Evolutionary conservation across 2,888 invertebrate genomes (phyloP).

Genomic region (Orchestes rusci): DNA sequence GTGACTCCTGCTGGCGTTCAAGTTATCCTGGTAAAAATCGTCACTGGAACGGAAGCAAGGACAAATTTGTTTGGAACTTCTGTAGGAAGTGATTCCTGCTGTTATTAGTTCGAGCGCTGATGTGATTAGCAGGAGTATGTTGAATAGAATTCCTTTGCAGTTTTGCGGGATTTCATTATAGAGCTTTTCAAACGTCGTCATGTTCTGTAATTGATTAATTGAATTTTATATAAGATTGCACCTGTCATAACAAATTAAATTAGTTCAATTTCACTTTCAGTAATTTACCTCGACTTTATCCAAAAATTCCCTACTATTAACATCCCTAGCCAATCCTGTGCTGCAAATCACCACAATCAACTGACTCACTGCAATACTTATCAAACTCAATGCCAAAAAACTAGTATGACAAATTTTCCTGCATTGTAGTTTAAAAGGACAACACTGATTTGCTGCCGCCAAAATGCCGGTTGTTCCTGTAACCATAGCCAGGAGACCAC

Average conservation of each 20-base stretch:
- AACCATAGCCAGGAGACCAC: conserved; percentile 56
- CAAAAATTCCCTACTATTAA: conserved; percentile 35
- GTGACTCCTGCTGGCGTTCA: conserved; percentile 46
- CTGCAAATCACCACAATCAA: conserved; percentile 54
- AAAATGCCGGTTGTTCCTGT: conserved; percentile 57
- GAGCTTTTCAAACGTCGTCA: conserved; percentile 21
- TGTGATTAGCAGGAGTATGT: conserved; percentile 55
- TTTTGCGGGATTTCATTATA: conserved; percentile 43
- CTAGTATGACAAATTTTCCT: conserved; percentile 54
- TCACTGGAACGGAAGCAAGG: conserved; percentile 49
- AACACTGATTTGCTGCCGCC: conserved; percentile 54
- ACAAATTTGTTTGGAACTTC: conserved; percentile 50
- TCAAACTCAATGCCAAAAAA: conserved; percentile 57
- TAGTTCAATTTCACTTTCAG: too few species aligned
- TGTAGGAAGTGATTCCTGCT: conserved; percentile 49
- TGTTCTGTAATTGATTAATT: conserved; percentile 7
- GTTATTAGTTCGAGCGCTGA: conserved; percentile 49
- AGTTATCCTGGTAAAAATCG: conserved; percentile 30
- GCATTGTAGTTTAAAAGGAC: conserved; percentile 42
- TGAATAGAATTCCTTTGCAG: conserved; percentile 53
- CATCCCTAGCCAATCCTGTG: conserved; percentile 56
- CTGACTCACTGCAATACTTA: conserved; percentile 54
- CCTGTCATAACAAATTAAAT: too few species aligned
- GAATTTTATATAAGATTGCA: too few species aligned
- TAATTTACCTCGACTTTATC: conserved; percentile 27